A percentile compares a stretch with the other conserved stretches of the same genome.
phyloP scores from a whole-genome alignment of 1,140 invertebrate genomes.

The Galendromus occidentalis region DNA sequence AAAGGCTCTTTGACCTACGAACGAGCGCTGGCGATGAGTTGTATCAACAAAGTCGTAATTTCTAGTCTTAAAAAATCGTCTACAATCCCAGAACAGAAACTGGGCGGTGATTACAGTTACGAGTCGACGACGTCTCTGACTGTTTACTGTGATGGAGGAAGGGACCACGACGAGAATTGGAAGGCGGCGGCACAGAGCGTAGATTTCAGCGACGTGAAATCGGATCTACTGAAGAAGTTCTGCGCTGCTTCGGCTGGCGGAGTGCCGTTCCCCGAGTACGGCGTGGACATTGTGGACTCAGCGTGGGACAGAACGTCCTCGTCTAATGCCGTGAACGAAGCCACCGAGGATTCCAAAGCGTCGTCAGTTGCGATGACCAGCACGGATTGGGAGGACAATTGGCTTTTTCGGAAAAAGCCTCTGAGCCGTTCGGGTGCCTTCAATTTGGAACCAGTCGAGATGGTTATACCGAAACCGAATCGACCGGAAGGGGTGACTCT shows the following conservation, averaged over 20 bases:
- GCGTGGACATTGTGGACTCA: neutral
- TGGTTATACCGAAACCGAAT: slow-evolving; percentile 3
- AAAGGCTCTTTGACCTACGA: neutral
- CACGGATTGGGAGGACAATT: slow-evolving; percentile 8
- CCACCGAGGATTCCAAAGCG: neutral
- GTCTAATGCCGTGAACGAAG: neutral
- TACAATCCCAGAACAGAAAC: neutral
- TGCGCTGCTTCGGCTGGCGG: neutral
- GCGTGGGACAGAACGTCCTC: neutral
- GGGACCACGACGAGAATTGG: neutral
- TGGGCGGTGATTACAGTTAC: slow-evolving; percentile 5
- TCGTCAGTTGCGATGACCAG: neutral
- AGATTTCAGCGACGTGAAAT: neutral
- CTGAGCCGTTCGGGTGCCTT: neutral
- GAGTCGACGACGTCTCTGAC: slow-evolving; percentile 1
- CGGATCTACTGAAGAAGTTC: neutral
- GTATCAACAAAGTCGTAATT: neutral
- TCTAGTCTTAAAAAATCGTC: neutral
- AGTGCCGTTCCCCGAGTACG: neutral
- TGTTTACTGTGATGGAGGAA: neutral
- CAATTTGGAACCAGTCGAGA: neutral
- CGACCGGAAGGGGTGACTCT: neutral
- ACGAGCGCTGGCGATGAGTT: neutral
- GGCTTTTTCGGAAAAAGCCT: neutral
- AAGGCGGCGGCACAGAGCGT: neutral